A percentile compares a stretch with the other conserved stretches of the same genome.
Conservation (phyloP, 1,140 invertebrate genomes). For the Drosophila suzukii region DNA sequence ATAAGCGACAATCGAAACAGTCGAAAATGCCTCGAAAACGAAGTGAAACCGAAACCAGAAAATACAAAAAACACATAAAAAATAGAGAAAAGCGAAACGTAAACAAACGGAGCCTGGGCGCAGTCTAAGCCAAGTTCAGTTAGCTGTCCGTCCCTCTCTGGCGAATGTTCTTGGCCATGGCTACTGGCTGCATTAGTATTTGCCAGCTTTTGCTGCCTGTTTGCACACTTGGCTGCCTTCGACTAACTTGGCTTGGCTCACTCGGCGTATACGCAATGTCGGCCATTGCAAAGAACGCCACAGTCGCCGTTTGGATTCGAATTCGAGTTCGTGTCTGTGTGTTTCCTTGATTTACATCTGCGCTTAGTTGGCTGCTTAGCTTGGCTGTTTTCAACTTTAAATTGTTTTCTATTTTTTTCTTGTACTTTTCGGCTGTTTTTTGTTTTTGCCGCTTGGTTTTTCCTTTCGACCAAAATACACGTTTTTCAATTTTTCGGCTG, state of each 20-base stretch:
- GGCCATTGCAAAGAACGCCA: constrained; percentile 68
- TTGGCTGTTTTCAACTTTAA: constrained; percentile 33
- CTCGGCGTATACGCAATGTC: constrained; percentile 78
- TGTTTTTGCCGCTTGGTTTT: constrained; percentile 39
- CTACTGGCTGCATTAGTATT: constrained; percentile 14
- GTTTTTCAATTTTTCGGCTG: constrained; percentile 59
- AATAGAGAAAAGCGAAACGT: constrained; percentile 44
- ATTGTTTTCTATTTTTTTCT: constrained; percentile 39
- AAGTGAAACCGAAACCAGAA: constrained; percentile 45
- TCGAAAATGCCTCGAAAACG: constrained; percentile 43
- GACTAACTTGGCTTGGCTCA: constrained; percentile 31
- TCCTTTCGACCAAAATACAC: constrained; percentile 68
- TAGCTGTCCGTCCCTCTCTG: constrained; percentile 30
- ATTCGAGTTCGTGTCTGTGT: constrained; percentile 26
- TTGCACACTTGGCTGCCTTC: constrained; percentile 74
- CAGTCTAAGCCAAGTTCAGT: constrained; percentile 71
- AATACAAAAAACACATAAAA: constrained; percentile 38
- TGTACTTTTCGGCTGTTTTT: constrained; percentile 9
- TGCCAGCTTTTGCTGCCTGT: constrained; percentile 32
- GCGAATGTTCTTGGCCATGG: constrained; percentile 78
- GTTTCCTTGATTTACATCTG: constrained; percentile 80
- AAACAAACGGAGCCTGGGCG: constrained; percentile 41
- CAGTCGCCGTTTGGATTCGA: constrained; percentile 13
- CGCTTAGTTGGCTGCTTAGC: constrained; percentile 45
- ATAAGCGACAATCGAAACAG: constrained; percentile 35